Evolutionary conservation across 2,113 vertebrate species (phyloP).

Genomic region (Coreoperca whiteheadi): DNA sequence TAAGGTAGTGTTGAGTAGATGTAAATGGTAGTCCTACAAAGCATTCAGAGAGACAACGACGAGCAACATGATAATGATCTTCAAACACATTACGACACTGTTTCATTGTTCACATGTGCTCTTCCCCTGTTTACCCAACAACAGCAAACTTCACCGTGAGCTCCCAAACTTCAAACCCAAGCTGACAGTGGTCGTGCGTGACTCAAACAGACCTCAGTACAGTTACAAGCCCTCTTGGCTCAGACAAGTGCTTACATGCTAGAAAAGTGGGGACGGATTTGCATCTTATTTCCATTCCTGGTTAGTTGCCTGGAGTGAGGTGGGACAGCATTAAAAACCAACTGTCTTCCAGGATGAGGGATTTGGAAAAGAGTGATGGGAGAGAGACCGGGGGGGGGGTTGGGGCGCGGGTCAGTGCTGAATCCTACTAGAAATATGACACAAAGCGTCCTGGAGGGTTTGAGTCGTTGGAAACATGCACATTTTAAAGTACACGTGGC

Average conservation of each 20-base stretch:
- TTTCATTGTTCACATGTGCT: slow-evolving; percentile 53
- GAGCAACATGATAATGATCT: slow-evolving; percentile 61
- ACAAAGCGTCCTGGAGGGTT: slow-evolving; percentile 55
- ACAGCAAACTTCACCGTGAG: slow-evolving; percentile 27
- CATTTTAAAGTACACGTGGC: background rate
- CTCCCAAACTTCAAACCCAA: background rate
- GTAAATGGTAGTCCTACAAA: background rate
- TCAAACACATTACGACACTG: slow-evolving; percentile 50
- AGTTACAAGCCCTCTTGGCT: slow-evolving; percentile 43
- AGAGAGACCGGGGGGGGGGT: background rate
- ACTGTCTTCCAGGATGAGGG: slow-evolving; percentile 66
- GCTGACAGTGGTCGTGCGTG: slow-evolving; percentile 11
- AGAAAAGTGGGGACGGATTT: slow-evolving; percentile 75
- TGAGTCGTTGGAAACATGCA: slow-evolving; percentile 57
- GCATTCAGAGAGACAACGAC: slow-evolving; percentile 20
- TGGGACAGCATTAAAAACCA: slow-evolving; percentile 48
- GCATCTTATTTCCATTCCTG: slow-evolving; percentile 85
- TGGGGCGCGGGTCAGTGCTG: too few species aligned
- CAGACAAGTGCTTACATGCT: slow-evolving; percentile 66
- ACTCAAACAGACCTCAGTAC: slow-evolving; percentile 42
- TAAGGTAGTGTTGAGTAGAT: background rate
- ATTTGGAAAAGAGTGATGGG: slow-evolving; percentile 3
- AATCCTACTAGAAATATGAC: slow-evolving; percentile 61
- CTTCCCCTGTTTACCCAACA: slow-evolving; percentile 65
- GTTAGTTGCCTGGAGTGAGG: slow-evolving; percentile 63